Evolutionary conservation across 2,113 vertebrate genomes (phyloP).

Genomic region (Pachyramphus minor): DNA sequence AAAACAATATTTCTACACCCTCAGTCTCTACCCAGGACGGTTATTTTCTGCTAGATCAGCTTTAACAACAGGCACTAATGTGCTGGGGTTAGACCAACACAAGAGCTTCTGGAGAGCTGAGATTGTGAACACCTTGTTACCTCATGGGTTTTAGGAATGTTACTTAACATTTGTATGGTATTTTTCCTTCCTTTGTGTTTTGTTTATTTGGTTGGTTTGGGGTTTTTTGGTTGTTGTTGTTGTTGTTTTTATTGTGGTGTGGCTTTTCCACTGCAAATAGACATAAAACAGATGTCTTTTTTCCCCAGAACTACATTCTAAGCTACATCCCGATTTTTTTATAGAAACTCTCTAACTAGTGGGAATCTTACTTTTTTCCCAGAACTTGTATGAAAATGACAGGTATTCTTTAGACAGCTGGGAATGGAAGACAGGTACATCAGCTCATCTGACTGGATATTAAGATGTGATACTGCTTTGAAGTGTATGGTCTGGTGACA

Average conservation of each 20-base stretch:
- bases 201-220: no score
- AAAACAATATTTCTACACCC: neutral
- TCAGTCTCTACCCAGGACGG: neutral
- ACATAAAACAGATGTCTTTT: neutral
- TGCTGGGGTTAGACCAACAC: neutral
- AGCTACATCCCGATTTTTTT: neutral
- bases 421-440: neutral
- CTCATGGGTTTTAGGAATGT: fast-evolving
- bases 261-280: neutral
- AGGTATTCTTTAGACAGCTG: neutral
- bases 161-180: neutral
- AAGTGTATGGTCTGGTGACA: neutral
- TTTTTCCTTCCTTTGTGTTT: neutral
- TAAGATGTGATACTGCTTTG: neutral
- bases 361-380: neutral
- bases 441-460: neutral
- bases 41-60: slow-evolving; percentile 6
- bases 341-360: neutral
- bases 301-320: neutral
- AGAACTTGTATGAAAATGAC: neutral
- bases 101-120: neutral
- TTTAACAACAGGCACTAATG: neutral
- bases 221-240: no score
- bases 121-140: neutral
- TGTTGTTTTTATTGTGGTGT: no score